A percentile compares a stretch with the other conserved stretches of the same genome.
These are phyloP conservation scores for Steatocranus sp. DNA, from an alignment of 2,797 vertebrate genomes.

Conservation along the genomic window DNA sequence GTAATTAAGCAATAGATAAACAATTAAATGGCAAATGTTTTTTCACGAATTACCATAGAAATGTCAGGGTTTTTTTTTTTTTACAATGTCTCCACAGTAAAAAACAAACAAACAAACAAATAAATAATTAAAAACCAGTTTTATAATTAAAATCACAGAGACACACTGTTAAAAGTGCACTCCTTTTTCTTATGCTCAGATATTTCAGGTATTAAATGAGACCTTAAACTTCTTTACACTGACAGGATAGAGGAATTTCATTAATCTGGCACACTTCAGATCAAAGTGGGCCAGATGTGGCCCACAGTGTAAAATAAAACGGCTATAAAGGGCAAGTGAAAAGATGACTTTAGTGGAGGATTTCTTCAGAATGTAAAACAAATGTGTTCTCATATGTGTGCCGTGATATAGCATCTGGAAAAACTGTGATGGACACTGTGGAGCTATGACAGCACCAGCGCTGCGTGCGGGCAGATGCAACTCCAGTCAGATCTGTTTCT, in stretches of 20 bases:
- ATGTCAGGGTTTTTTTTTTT: fast-evolving
- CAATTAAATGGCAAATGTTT: background rate
- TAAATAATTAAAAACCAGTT: background rate
- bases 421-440: background rate
- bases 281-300: background rate
- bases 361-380: background rate
- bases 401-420: background rate
- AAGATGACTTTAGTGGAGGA: background rate
- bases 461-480: background rate
- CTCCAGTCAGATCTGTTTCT: background rate
- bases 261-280: background rate
- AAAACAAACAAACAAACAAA: background rate
- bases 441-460: background rate
- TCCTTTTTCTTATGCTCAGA: background rate
- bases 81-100: background rate
- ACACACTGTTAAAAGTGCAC: background rate
- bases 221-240: background rate
- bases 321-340: background rate
- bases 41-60: background rate
- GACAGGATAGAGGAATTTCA: background rate
- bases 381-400: background rate
- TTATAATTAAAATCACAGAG: background rate
- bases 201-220: background rate
- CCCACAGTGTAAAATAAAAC: background rate
- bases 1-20: background rate